Evolutionary conservation across 2,113 vertebrate species (phyloP).

Genomic region (Caranx melampygus): DNA sequence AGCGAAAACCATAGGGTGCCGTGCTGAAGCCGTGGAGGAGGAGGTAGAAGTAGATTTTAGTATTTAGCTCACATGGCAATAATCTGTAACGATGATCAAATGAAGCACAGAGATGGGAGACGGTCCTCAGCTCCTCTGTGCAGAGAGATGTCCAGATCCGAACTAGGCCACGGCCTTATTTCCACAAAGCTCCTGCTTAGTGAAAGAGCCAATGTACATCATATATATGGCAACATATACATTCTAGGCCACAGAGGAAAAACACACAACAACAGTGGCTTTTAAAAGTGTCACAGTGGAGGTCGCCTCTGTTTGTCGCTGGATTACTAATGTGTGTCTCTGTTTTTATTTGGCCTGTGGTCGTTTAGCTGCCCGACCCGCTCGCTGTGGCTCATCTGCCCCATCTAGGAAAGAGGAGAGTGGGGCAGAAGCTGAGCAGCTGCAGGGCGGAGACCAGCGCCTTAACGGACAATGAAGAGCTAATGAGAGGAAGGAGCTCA

Average conservation of each 20-base stretch:
- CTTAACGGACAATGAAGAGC: not conserved
- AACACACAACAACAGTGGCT: not conserved
- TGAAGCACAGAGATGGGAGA: not conserved
- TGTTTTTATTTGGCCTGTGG: not conserved
- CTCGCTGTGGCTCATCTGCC: not conserved
- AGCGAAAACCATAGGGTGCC: conserved; percentile 15
- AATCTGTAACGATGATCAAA: conserved; percentile 2
- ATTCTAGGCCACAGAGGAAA: not conserved
- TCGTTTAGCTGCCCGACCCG: not conserved
- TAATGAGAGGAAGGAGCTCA: not conserved
- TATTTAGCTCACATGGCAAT: not conserved
- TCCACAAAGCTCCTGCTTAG: not conserved
- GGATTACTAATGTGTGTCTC: not conserved
- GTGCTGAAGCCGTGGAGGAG: conserved; percentile 1
- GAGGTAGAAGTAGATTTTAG: not conserved
- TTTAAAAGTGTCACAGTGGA: not conserved
- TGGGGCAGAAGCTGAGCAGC: conserved; percentile 2
- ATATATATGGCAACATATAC: not conserved
- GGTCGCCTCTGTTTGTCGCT: not conserved
- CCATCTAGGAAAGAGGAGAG: conserved; percentile 1
- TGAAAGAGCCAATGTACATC: not conserved
- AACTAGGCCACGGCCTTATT: conserved; percentile 14
- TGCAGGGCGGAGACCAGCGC: conserved; percentile 9
- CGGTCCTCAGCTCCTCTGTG: not conserved
- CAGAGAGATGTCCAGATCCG: not conserved